These are phyloP conservation scores for Aphelenchoides avenae DNA, from an alignment of 1,140 invertebrate genomes.

Conservation along the genomic window DNA sequence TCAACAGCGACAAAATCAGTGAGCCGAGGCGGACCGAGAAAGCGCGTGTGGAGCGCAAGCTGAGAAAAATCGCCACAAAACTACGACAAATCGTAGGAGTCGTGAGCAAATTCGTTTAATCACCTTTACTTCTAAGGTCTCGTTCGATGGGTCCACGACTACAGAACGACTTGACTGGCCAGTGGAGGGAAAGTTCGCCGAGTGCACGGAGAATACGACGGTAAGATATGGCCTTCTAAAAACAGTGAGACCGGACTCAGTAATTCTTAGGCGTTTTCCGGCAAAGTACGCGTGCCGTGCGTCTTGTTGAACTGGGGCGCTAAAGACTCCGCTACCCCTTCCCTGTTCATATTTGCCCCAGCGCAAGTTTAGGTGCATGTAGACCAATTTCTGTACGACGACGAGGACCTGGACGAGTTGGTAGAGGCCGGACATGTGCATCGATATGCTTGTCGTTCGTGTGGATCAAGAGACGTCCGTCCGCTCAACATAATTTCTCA, in stretches of 20 bases:
- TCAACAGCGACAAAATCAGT: not conserved
- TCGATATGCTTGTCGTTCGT: constrained; percentile 2
- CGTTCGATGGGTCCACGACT: constrained; percentile 1
- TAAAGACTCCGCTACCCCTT: no score
- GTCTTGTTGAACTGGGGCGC: no score
- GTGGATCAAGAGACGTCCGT: constrained; percentile 23
- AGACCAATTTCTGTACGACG: constrained; percentile 32
- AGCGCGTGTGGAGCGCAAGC: constrained; percentile 1
- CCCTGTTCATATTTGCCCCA: no score
- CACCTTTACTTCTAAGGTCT: constrained; percentile 5
- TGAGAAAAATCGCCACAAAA: constrained; percentile 18
- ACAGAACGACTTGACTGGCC: constrained; percentile 27
- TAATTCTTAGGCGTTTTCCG: not conserved
- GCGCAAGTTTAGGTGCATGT: constrained; percentile 24
- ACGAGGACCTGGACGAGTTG: constrained; percentile 19
- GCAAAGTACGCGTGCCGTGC: no score
- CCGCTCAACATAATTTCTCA: constrained; percentile 23
- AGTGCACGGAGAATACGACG: constrained; percentile 16
- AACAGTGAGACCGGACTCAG: not conserved
- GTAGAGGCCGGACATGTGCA: constrained; percentile 3
- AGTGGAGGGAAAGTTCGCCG: constrained; percentile 11
- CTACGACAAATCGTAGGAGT: constrained; percentile 8
- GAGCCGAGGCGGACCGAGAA: not conserved
- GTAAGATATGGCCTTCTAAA: not conserved
- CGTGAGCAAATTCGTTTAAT: constrained; percentile 17